Evolutionary conservation across 2,113 vertebrate species (phyloP), one percentile per base, ranked within the genome.

Genomic region (Dolichallabes microphthalmus): DNA sequence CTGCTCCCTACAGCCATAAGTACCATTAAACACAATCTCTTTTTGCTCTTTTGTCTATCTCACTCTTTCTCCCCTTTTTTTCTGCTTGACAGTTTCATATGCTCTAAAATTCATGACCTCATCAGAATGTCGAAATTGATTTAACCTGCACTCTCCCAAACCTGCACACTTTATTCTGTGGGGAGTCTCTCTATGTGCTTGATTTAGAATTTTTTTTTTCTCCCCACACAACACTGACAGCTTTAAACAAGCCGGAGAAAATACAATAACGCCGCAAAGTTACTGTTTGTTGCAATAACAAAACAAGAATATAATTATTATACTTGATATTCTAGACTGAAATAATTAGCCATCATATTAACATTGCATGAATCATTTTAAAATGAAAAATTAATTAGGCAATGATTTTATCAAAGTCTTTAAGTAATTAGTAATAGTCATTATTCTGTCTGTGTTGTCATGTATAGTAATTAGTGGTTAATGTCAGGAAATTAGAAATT

Each of bases 71-170:
- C 52, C 27, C 17, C 14, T 32, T 53, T 88, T 88, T 89, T 88
- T 82, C 87, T n/a, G 86, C 88, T 88, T 88, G 88, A 90, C 92
- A 88, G 90, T 93, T 92, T 92, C 90, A 91, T 89, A 91, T 87
- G 89, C 61, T 82, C 89, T 69, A 88, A 92, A 93, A 94, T 93
- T 91, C 93, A 93, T 90, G 90, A 93, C 92, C 91, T 93, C 93
- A 91, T 94, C 92, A 91, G 80, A 92, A 91, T 89, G 90, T 82
- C 78, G 90, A 91, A 92, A 93, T 93, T 92, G 92, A 93, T 93
- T 93, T 92, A 90, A 88, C 91, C 91, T 91, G 90, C 92, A 88
- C 91, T 88, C 87, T 89, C 87, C 90, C 22, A 85, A 86, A 86
- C 88, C 89, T 87, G 79, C 90, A 86, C 85, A 83, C 89, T 82